Evolutionary conservation across 2,888 invertebrate genomes (phyloP).

Genomic region (Pemphredon lugubris): DNA sequence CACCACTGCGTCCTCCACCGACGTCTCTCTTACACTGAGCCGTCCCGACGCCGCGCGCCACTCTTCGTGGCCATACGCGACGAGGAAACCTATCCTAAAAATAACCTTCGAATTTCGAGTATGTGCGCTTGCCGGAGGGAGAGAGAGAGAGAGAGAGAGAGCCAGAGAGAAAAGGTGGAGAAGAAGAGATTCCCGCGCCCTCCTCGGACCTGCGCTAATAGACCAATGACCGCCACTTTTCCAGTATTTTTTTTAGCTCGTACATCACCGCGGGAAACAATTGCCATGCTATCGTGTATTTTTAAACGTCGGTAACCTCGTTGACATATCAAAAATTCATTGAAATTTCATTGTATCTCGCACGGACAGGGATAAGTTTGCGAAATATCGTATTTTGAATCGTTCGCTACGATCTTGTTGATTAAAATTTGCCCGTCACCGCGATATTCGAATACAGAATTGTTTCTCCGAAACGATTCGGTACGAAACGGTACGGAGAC

Average conservation of each 20-base stretch:
- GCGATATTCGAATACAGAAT: too few relatives aligned
- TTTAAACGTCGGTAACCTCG: too few relatives aligned
- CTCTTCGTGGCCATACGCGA: conserved; percentile 68
- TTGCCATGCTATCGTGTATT: neutral
- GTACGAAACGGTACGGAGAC: too few relatives aligned
- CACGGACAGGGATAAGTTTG: too few relatives aligned
- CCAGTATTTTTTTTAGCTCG: neutral
- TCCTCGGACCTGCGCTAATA: conserved; percentile 27
- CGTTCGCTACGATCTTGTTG: too few relatives aligned
- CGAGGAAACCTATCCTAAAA: conserved; percentile 70
- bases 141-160: conserved; percentile 28
- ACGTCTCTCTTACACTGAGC: conserved; percentile 78
- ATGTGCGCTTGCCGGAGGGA: conserved; percentile 56
- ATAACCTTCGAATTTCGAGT: conserved; percentile 75
- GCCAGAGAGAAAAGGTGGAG: conserved; percentile 26
- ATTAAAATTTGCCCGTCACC: too few relatives aligned
- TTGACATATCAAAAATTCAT: too few relatives aligned
- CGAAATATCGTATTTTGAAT: too few relatives aligned
- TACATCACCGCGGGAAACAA: neutral
- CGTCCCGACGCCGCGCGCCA: conserved; percentile 55
- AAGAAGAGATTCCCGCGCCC: conserved; percentile 44
- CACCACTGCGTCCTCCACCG: conserved; percentile 75
- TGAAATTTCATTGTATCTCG: too few relatives aligned
- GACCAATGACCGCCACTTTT: neutral
- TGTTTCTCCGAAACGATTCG: too few relatives aligned